phyloP scores from a whole-genome alignment of 2,888 invertebrate species.

The Melanostoma scalare region DNA sequence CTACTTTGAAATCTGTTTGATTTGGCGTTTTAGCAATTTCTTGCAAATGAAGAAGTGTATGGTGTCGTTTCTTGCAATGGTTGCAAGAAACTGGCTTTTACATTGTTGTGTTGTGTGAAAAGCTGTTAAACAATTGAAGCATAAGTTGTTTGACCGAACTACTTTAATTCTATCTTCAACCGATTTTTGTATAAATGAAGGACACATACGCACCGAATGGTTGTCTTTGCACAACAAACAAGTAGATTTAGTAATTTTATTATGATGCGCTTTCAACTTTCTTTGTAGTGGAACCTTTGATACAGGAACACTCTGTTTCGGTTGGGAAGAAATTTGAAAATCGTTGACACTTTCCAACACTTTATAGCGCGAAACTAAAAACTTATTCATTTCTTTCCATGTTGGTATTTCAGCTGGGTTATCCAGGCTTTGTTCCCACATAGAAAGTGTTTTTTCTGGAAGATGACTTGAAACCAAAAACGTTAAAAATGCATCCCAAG shows the following conservation, averaged over 20 bases:
- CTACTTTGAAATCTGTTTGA: background rate
- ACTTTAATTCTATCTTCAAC: constrained; percentile 9
- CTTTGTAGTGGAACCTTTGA: background rate
- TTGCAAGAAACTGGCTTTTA: constrained; percentile 12
- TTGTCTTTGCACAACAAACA: constrained; percentile 4
- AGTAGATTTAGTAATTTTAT: background rate
- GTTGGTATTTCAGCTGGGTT: constrained; percentile 13
- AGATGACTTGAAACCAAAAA: constrained; percentile 4
- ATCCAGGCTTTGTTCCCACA: background rate
- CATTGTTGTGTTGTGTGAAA: constrained; percentile 9
- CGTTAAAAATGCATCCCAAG: constrained; percentile 23
- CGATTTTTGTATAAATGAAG: constrained; percentile 11
- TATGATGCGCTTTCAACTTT: constrained; percentile 3
- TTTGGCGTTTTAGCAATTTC: background rate
- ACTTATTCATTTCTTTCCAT: constrained; percentile 19
- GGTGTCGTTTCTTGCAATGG: constrained; percentile 17
- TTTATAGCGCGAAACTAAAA: constrained; percentile 4
- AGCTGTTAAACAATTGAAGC: constrained; percentile 28
- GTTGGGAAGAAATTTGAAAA: background rate
- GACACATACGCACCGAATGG: constrained; percentile 21
- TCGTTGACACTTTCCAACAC: constrained; percentile 14
- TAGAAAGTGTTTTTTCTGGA: background rate
- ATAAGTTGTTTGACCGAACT: constrained; percentile 15
- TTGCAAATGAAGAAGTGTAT: constrained; percentile 7
- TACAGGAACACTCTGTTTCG: background rate